Conservation (phyloP, 2,888 invertebrate species). For the Leptinotarsa juncta region DNA sequence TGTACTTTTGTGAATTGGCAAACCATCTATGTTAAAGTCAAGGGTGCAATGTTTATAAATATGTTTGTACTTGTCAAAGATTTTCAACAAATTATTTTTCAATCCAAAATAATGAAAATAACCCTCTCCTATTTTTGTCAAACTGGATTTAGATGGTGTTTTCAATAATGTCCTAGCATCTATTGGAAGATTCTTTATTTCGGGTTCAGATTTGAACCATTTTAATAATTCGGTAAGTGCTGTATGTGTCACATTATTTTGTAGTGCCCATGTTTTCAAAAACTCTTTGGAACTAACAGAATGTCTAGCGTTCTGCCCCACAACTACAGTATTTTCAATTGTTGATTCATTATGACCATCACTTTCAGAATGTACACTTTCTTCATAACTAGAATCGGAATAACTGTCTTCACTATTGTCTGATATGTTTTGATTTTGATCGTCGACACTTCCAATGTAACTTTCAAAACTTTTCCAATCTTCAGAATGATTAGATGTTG, state of each 20-base stretch:
- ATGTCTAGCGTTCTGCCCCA: background rate
- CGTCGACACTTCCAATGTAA: no score
- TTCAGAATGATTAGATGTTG: no score
- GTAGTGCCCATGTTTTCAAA: background rate
- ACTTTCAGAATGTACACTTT: no score
- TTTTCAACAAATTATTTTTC: slow-evolving; percentile 8
- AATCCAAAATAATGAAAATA: slow-evolving; percentile 12
- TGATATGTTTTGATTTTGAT: no score
- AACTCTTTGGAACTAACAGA: slow-evolving; percentile 7
- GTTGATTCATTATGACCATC: no score
- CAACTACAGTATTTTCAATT: no score
- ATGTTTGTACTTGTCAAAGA: background rate
- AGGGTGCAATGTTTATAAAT: background rate
- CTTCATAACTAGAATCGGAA: no score
- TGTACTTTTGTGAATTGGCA: slow-evolving; percentile 1
- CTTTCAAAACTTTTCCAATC: no score
- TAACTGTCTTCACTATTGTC: no score
- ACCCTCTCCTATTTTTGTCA: background rate
- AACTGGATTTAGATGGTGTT: background rate
- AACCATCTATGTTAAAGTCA: slow-evolving; percentile 4
- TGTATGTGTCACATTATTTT: slow-evolving; percentile 19
- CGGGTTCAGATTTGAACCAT: slow-evolving; percentile 8
- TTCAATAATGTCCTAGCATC: slow-evolving; percentile 16
- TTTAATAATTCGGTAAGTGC: slow-evolving; percentile 11
- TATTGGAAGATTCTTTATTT: slow-evolving; percentile 1